Conservation (phyloP, 2,113 vertebrate species). For the Riparia riparia region DNA sequence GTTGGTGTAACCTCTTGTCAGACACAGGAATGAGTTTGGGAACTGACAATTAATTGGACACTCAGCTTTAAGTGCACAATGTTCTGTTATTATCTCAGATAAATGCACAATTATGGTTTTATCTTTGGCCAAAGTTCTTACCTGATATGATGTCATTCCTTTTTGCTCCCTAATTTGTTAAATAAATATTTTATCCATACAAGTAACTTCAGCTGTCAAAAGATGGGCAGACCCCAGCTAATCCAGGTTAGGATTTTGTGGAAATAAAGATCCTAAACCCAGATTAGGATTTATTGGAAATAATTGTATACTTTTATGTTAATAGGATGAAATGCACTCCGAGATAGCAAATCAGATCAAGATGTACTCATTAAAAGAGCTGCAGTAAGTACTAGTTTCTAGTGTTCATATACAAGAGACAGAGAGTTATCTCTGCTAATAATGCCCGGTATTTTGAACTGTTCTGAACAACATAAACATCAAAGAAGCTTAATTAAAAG, state of each 20-base stretch:
- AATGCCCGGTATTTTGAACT: neutral
- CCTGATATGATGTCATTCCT: neutral
- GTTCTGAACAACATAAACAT: neutral
- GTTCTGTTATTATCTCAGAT: neutral
- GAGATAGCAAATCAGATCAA: neutral
- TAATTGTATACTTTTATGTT: neutral
- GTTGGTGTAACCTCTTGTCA: neutral
- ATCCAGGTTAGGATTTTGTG: neutral
- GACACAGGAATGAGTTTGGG: neutral
- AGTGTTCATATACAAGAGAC: neutral
- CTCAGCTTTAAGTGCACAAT: neutral
- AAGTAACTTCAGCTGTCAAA: neutral
- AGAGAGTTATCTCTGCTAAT: neutral
- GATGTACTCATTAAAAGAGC: neutral
- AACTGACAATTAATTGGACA: neutral
- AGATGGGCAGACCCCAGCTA: neutral
- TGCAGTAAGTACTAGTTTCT: neutral
- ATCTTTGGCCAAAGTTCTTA: neutral
- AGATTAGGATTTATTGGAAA: neutral
- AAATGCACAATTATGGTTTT: neutral
- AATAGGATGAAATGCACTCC: neutral
- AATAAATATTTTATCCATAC: neutral
- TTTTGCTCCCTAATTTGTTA: neutral
- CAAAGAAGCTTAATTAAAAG: neutral
- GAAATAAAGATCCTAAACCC: neutral